Evolutionary conservation across 2,113 vertebrate genomes (phyloP), one percentile per base, ranked within the genome.

Genomic region (Merops nubicus): DNA sequence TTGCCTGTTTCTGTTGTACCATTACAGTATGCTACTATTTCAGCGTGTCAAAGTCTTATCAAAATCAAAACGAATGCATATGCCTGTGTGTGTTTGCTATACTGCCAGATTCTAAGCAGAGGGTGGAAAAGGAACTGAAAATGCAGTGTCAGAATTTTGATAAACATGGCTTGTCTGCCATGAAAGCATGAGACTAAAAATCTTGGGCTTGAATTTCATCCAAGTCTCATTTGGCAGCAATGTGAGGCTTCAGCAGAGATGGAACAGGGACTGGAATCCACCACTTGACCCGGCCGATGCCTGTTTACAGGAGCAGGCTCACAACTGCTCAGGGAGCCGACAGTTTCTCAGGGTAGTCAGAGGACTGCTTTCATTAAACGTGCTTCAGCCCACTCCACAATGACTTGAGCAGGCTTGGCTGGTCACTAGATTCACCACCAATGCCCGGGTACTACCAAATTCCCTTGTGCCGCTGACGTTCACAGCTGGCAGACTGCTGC

Each of bases 201-300:
- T 48, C 79, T 42, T 33, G 23, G 47, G 21, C 70, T 90, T 85
- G 85, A 90, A 68, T 90, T 88, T 70, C 54, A 75, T 90, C 83
- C 88, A 90, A 81, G 40, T 51, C 45, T 79, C 50, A 81, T 79
- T 91, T 94, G 90, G 81, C 89, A 96, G 89, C 70, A 74, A 64
- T 3, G 15, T 12, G 13, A 12, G 34, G 15, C 68, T 89, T 81
- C 56, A 9, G 8, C 0, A 3, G 54, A 78, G 34, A 56, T 5
- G 1, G 59, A 91, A 56, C 36, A 43, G 38, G 25, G 57, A 67
- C 33, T 69, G 59, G 76, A 86, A 90, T 70, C 64, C 22, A 68
- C 60, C n/a, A 63, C 76, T 81, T 85, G 79, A 84, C 69, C 59
- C 70, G 29, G 60, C 48, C 87, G 64, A 70, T 48, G 20, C 31